These are phyloP conservation scores for Riptortus pedestris DNA, from an alignment of 1,140 invertebrate species.

Conservation along the genomic window DNA sequence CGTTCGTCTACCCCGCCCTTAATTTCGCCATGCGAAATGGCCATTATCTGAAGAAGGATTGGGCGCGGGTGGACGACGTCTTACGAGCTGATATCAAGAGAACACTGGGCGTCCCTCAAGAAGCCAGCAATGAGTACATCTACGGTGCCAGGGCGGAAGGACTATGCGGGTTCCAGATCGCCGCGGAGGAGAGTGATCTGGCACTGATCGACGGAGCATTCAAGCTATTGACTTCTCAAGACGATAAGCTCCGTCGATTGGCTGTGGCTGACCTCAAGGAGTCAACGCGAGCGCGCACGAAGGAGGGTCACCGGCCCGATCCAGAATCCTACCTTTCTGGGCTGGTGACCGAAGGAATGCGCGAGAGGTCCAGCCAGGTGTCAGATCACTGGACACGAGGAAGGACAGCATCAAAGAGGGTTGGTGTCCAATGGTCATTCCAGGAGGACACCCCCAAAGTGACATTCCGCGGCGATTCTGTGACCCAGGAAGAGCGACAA, in stretches of 20 bases:
- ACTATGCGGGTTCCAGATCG: too few species aligned
- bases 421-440: not conserved
- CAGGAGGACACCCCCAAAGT: not conserved
- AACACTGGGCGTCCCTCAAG: not conserved
- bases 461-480: not conserved
- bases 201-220: slow-evolving; percentile 1
- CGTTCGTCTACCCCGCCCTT: too few species aligned
- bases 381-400: slow-evolving; percentile 7
- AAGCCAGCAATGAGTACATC: slow-evolving; percentile 2
- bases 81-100: not conserved
- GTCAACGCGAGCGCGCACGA: not conserved
- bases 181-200: too few species aligned
- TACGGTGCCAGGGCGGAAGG: not conserved
- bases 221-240: not conserved
- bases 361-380: not conserved
- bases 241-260: not conserved
- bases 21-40: too few species aligned
- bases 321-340: not conserved
- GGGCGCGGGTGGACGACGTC: not conserved
- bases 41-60: too few species aligned
- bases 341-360: not conserved
- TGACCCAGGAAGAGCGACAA: not conserved
- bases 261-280: not conserved
- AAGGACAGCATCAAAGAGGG: not conserved
- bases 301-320: not conserved